Evolutionary conservation across 2,888 invertebrate species (phyloP), one percentile per base, ranked within the genome.

Genomic region (Pristionchus japonicus): DNA sequence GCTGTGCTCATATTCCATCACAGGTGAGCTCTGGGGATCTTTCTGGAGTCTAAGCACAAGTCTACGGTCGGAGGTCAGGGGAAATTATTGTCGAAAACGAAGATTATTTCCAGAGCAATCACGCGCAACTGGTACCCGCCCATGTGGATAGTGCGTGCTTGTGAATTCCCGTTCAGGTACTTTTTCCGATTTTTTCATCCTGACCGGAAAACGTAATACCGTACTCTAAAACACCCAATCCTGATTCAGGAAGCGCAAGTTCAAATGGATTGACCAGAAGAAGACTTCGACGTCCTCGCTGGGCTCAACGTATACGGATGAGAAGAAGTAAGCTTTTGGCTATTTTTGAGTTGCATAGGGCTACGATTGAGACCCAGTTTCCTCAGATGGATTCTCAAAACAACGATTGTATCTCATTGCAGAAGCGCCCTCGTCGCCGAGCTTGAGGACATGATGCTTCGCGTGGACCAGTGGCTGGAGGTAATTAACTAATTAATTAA

Each of bases 1-100:
- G 80, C 90, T 0, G 89, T 91, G 4, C 86, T 92, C 20, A 88
- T 88, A 0, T 67, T 91, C 17, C 92, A 92, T 87, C 90, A 92
- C 49, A 67, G 91, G 64, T 40, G 13, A 61, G 37, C 0, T 9
- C 1, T n/a, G 43, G 3, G 15, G 74, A 74, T 34, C 74, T 74
- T 34, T n/a, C n/a, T n/a, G n/a, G n/a, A n/a, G n/a, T n/a, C n/a
- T n/a, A n/a, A n/a, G n/a, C n/a, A n/a, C n/a, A n/a, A n/a, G n/a
- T 47, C 47, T 47, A 47, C 47, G 6, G 9, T 47, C 47, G 47
- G 13, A 6, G 13, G n/a, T n/a, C n/a, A n/a, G n/a, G n/a, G n/a
- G n/a, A n/a, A n/a, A n/a, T n/a, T n/a, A n/a, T n/a, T n/a, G n/a
- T n/a, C n/a, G n/a, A n/a, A n/a, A 57, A 23, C 17, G 57, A 64